These are phyloP conservation scores for Manis javanica DNA, from an alignment of 2,797 vertebrate species.

Conservation along the genomic window DNA sequence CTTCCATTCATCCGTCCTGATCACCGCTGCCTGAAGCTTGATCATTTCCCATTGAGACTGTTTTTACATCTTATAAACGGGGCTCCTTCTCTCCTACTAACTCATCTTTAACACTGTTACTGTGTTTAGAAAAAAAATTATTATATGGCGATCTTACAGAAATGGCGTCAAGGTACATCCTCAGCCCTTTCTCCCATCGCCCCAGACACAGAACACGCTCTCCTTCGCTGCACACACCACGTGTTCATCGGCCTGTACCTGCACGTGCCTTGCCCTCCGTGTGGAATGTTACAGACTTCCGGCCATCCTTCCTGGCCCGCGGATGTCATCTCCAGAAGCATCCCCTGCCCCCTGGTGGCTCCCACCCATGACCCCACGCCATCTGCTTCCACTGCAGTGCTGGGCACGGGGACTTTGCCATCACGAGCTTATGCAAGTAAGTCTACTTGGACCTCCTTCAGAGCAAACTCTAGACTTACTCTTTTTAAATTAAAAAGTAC, in stretches of 20 bases:
- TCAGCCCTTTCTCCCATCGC: background rate
- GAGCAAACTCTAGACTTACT: background rate
- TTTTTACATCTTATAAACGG: background rate
- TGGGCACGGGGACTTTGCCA: too few relatives aligned
- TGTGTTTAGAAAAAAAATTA: background rate
- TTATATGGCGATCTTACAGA: background rate
- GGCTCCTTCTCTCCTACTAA: background rate
- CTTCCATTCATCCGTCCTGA: background rate
- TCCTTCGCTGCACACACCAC: background rate
- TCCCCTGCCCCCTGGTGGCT: fast-evolving
- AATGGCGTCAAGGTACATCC: background rate
- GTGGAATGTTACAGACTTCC: background rate
- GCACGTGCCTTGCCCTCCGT: background rate
- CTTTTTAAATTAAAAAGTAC: background rate
- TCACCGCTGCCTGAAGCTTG: too few relatives aligned
- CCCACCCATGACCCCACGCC: background rate
- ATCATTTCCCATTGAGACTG: background rate
- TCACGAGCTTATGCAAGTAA: background rate
- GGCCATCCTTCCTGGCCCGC: too few relatives aligned
- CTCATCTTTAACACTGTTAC: background rate
- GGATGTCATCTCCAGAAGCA: background rate
- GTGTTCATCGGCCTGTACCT: background rate
- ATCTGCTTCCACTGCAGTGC: fast-evolving
- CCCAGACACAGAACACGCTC: too few relatives aligned
- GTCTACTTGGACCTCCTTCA: background rate